Percentiles rank a stretch among this genome's conserved stretches.
phyloP scores from a whole-genome alignment of 2,113 vertebrate genomes.

The Onychorhynchus coronatus region DNA sequence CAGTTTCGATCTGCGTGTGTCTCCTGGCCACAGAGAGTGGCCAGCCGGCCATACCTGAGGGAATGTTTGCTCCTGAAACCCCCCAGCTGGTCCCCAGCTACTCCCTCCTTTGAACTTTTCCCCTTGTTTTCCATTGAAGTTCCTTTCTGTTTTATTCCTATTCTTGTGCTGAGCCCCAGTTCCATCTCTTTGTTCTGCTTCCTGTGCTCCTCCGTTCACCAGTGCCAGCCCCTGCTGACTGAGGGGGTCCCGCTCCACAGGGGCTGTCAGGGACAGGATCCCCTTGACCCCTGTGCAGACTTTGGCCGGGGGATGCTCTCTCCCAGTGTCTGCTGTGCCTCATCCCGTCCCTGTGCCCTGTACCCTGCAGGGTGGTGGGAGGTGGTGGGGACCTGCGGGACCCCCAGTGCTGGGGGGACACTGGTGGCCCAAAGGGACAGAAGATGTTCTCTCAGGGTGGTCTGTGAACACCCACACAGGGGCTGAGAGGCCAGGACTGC shows the following conservation, averaged over 20 bases:
- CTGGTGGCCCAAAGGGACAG: not conserved
- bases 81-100: fast-evolving
- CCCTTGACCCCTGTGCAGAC: fast-evolving
- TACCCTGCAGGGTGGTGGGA: not conserved
- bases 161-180: not conserved
- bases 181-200: not conserved
- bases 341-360: not conserved
- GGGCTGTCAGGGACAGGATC: not conserved
- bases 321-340: not conserved
- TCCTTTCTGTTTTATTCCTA: not conserved
- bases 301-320: not conserved
- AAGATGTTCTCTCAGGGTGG: fast-evolving
- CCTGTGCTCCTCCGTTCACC: not conserved
- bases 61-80: not conserved
- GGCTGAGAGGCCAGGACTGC: fast-evolving
- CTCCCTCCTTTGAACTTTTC: not conserved
- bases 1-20: not conserved
- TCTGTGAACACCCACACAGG: not conserved
- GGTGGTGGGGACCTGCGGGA: not conserved
- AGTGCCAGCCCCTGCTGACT: fast-evolving
- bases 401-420: fast-evolving
- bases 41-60: not conserved
- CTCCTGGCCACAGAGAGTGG: not conserved
- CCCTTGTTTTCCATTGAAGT: not conserved
- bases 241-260: fast-evolving